phyloP scores from a whole-genome alignment of 92 coral and sea anemone species.

The Epizoanthus stellaris region DNA sequence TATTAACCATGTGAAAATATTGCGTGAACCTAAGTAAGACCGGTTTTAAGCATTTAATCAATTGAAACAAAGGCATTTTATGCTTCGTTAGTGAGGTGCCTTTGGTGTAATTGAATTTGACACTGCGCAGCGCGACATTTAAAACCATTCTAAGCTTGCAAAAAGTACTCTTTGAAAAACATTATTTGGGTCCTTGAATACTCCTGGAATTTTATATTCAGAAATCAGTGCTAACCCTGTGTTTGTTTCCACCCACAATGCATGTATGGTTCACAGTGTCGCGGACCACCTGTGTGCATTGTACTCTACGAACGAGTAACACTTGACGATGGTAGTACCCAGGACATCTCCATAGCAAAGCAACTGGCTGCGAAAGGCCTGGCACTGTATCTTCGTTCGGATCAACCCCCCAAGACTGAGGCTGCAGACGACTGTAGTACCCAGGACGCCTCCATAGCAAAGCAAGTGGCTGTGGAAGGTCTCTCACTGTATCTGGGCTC shows the following conservation, averaged over 20 bases:
- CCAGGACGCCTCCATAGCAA: constrained; percentile 69
- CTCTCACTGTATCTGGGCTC: constrained; percentile 40
- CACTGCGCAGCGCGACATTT: no score
- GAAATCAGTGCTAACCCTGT: no score
- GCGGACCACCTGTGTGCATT: constrained; percentile 78
- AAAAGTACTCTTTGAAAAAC: no score
- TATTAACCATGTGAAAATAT: no score
- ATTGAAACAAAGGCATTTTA: no score
- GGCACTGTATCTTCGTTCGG: constrained; percentile 31
- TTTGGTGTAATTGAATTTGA: no score
- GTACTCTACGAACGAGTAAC: constrained; percentile 67
- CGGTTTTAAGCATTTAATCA: no score
- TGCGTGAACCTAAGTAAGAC: no score
- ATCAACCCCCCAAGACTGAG: not conserved
- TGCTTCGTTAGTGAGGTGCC: no score
- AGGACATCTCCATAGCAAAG: constrained; percentile 72
- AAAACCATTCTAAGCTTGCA: no score
- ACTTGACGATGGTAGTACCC: constrained; percentile 57
- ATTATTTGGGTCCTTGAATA: no score
- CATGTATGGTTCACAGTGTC: constrained; percentile 45
- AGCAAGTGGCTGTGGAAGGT: constrained; percentile 62
- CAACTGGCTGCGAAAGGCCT: constrained; percentile 67
- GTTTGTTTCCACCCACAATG: not conserved
- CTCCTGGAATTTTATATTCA: no score
- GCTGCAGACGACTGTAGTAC: constrained; percentile 51